Base-by-base conservation (phyloP, 2,797 vertebrate genomes). In the Acanthurus leucopareius region DNA sequence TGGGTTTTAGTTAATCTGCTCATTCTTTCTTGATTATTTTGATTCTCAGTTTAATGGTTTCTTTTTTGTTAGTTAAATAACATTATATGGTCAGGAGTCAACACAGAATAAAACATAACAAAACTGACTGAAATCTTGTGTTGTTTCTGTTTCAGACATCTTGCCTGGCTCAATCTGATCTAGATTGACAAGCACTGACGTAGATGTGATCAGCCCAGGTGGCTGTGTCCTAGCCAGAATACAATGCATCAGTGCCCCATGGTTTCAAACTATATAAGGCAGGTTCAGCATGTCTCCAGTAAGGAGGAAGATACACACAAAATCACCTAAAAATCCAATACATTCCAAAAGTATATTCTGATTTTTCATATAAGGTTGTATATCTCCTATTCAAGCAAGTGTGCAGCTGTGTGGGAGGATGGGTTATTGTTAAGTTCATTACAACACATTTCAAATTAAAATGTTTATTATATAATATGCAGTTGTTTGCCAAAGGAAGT, bases 231-330 rank as follows among this genome's bases (percentile, higher is more conserved):
- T 35, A 35, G 32, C 32, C 32, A 35, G 32, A 35, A 35, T 15
- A 13, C 16, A 16, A 7, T 57, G 4, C 54, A 16, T 22, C 11
- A 2, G 2, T 3, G 4, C 15, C 32, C 32, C 32, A 35, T 35
- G 32, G 32, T 35, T 7, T 10, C 20, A 52, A 25, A 25, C n/a
- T 49, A 35, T 7, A 35, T 35, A 80, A 67, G 13, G 38, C 17
- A 56, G 11, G 45, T 58, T 74, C 17, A 56, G 32, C 13, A 4
- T 10, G 42, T 66, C 57, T 65, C 51, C 42, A 10, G 66, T 57
- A 73, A 0, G n/a, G 10, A 9, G 6, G 19, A 14, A 22, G 51
- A 52, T 17, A 48, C 7, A 69, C 42, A 44, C 42, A 56, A 54
- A 53, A 53, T 28, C 10, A 0, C 25, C n/a, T 25, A 69, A 14